Evolutionary conservation across 2,888 invertebrate species (phyloP).

Genomic region (Eupithecia subumbrata): DNA sequence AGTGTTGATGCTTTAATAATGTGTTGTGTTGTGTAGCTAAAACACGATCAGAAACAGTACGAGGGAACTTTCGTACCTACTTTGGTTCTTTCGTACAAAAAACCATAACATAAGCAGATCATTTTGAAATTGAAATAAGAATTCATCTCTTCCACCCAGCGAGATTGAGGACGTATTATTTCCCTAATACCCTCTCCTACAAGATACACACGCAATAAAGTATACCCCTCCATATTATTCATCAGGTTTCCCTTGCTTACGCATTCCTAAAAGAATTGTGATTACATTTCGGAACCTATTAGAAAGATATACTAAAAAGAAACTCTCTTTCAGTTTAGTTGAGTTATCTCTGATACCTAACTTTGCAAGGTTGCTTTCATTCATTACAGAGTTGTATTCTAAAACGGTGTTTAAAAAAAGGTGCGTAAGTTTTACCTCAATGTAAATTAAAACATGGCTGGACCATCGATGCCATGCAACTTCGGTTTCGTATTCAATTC

Average conservation of each 20-base stretch:
- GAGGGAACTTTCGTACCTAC: background rate
- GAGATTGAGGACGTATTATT: slow-evolving; percentile 24
- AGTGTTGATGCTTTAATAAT: background rate
- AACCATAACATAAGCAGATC: background rate
- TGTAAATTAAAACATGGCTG: background rate
- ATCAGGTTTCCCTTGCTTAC: slow-evolving; percentile 41
- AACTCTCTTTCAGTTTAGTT: background rate
- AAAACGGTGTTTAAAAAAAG: background rate
- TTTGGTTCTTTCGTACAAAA: background rate
- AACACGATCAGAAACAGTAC: background rate
- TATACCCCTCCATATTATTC: slow-evolving; percentile 35
- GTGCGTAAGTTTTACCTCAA: background rate
- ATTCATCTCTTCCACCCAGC: background rate
- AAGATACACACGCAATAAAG: slow-evolving; percentile 40
- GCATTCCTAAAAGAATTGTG: slow-evolving; percentile 67
- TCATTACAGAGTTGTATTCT: background rate
- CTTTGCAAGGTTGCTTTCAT: background rate
- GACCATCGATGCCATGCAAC: background rate
- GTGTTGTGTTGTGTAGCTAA: background rate
- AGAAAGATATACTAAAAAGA: slow-evolving; percentile 45
- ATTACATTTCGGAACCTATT: slow-evolving; percentile 57
- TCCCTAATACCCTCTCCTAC: slow-evolving; percentile 32
- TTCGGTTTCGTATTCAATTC: background rate
- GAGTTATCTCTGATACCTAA: background rate
- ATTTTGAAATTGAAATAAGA: slow-evolving; percentile 11